Conservation (phyloP, 2,113 vertebrate genomes). For the Shinisaurus crocodilurus region DNA sequence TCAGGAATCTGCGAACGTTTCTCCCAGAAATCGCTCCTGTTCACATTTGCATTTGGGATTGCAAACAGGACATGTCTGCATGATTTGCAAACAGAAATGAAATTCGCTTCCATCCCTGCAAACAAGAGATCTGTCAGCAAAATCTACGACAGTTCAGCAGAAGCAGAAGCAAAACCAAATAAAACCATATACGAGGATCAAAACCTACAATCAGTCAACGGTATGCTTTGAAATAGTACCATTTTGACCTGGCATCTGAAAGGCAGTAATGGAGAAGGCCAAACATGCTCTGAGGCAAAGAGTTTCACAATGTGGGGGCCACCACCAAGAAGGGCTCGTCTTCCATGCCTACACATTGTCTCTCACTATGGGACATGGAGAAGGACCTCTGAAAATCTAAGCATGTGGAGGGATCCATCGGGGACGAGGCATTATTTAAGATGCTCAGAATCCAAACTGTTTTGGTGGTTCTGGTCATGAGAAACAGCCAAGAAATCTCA, state of each 20-base stretch:
- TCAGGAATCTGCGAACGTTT: no score
- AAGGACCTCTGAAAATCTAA: neutral
- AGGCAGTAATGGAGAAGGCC: neutral
- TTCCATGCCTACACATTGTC: neutral
- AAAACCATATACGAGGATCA: neutral
- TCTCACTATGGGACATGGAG: neutral
- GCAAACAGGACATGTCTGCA: no score
- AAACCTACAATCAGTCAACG: neutral
- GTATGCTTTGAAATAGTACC: neutral
- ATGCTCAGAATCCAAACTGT: neutral
- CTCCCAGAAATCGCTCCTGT: no score
- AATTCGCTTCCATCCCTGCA: neutral
- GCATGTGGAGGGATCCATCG: neutral
- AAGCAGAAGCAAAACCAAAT: neutral
- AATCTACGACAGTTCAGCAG: neutral
- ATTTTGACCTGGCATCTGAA: neutral
- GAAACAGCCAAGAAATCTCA: neutral
- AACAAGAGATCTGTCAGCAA: neutral
- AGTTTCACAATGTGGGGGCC: neutral
- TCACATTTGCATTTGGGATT: no score
- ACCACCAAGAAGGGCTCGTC: neutral
- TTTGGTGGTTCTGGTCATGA: neutral
- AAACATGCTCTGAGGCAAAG: neutral
- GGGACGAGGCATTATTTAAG: neutral
- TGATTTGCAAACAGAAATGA: no score